These are phyloP conservation scores for Motacilla tschutschensis DNA, from an alignment of 2,113 vertebrate genomes.

Conservation along the genomic window DNA sequence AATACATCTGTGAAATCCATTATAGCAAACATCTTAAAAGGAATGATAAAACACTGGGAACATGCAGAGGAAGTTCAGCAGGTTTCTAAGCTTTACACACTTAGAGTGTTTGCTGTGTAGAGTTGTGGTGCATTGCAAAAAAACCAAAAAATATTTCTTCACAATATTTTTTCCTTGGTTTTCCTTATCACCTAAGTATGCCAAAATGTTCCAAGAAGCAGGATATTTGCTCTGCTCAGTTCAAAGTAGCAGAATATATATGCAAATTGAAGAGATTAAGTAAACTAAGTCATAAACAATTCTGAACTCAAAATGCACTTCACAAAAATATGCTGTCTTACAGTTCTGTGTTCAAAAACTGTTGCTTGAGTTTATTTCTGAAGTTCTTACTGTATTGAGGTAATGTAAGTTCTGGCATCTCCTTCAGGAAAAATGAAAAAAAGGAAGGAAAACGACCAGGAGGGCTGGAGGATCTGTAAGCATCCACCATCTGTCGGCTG, in stretches of 20 bases:
- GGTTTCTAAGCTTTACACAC: not conserved
- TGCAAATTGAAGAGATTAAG: not conserved
- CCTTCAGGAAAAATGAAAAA: slow-evolving; percentile 8
- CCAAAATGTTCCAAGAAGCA: slow-evolving; percentile 28
- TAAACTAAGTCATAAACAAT: slow-evolving; percentile 8
- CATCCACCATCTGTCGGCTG: slow-evolving; percentile 31
- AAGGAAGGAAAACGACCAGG: slow-evolving; percentile 40
- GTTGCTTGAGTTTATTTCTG: slow-evolving; percentile 32
- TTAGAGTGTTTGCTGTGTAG: not conserved
- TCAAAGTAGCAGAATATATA: not conserved
- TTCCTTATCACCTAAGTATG: slow-evolving; percentile 2
- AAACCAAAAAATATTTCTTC: not conserved
- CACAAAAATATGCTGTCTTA: not conserved
- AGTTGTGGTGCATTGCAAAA: not conserved
- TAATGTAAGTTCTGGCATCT: slow-evolving; percentile 26
- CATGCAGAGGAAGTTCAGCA: not conserved
- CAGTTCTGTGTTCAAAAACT: slow-evolving; percentile 23
- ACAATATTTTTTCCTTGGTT: not conserved
- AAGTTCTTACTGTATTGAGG: slow-evolving; percentile 22
- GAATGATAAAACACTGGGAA: slow-evolving; percentile 1
- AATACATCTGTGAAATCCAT: slow-evolving; percentile 38
- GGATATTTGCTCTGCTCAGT: not conserved
- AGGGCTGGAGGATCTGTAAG: slow-evolving; percentile 25
- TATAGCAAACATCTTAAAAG: not conserved
- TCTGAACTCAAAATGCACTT: not conserved